Conservation (phyloP, 2,113 vertebrate genomes). For the Grantiella picta region DNA sequence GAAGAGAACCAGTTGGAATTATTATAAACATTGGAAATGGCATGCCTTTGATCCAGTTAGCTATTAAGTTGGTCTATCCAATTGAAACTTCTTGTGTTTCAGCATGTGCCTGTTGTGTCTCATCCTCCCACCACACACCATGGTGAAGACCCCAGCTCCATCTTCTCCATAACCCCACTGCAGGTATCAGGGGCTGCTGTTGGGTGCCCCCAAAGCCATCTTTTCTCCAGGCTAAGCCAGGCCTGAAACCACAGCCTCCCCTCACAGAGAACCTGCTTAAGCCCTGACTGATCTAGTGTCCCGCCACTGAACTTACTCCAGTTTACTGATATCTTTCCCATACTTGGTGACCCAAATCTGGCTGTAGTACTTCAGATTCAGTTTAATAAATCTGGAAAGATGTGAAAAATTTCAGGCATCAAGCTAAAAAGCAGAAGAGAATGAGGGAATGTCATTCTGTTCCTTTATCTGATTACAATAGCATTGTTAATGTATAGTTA, state of each 20-base stretch:
- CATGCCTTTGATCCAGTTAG: not conserved
- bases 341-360: not conserved
- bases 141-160: not conserved
- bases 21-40: not conserved
- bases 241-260: not conserved
- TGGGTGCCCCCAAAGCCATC: not conserved
- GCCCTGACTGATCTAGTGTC: not conserved
- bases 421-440: not conserved
- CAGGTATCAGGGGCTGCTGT: not conserved
- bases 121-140: not conserved
- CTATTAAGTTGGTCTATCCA: not conserved
- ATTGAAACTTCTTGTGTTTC: not conserved
- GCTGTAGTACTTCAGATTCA: not conserved
- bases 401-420: not conserved
- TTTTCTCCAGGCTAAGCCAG: not conserved
- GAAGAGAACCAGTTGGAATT: not conserved
- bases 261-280: not conserved
- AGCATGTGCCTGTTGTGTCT: not conserved
- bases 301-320: not conserved
- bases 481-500: not conserved
- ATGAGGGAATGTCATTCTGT: not conserved
- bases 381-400: not conserved
- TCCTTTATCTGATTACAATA: not conserved
- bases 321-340: not conserved
- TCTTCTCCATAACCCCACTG: not conserved